phyloP scores from a whole-genome alignment of 2,797 vertebrate species.

The Staurois parvus region DNA sequence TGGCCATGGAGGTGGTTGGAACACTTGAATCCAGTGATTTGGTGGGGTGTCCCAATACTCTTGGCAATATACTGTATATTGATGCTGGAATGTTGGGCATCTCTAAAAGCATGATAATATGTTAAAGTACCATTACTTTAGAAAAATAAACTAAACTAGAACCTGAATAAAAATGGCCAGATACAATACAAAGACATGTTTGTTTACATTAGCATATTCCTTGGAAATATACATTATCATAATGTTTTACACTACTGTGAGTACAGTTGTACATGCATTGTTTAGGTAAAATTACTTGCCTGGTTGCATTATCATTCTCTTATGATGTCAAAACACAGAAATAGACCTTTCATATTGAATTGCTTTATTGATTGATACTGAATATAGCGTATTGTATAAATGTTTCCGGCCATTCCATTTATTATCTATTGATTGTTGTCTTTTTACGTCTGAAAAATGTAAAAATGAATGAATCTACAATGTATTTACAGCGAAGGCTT shows the following conservation, averaged over 20 bases:
- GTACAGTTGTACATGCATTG: neutral
- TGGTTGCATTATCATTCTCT: neutral
- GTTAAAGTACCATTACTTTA: neutral
- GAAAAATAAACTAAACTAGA: no score
- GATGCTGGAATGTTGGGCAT: neutral
- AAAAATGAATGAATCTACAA: neutral
- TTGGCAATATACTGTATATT: no score
- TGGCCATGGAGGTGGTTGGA: no score
- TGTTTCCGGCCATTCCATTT: neutral
- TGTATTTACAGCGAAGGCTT: neutral
- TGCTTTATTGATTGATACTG: neutral
- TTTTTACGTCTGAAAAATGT: neutral
- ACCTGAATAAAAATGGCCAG: neutral
- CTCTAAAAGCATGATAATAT: neutral
- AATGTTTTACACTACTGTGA: no score
- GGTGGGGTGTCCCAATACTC: no score
- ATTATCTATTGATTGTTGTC: neutral
- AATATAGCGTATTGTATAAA: neutral
- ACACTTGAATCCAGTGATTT: no score
- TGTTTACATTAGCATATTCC: no score
- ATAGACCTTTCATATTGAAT: neutral
- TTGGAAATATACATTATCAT: no score
- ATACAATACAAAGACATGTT: neutral
- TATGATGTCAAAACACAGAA: neutral
- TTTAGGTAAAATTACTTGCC: neutral